Evolutionary conservation across 2,113 vertebrate species (phyloP).

Genomic region (Empidonax traillii): DNA sequence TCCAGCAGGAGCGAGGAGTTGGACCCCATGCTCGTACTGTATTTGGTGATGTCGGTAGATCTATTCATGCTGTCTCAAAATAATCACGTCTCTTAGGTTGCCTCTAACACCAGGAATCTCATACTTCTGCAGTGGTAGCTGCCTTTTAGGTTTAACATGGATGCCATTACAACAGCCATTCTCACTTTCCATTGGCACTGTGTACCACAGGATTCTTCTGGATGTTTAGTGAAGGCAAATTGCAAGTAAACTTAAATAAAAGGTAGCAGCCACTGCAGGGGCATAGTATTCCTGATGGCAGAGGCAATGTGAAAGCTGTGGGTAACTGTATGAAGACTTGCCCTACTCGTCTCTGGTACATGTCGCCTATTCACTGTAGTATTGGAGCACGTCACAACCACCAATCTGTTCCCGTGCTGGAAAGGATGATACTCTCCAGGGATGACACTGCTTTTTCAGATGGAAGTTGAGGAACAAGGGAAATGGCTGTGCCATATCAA

Average conservation of each 20-base stretch:
- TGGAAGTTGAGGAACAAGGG: background rate
- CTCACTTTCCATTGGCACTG: background rate
- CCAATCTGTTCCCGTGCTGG: background rate
- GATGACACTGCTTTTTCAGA: background rate
- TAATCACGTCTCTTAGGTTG: background rate
- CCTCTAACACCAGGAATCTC: background rate
- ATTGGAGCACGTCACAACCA: background rate
- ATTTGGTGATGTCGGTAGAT: background rate
- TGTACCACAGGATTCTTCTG: background rate
- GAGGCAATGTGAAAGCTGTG: background rate
- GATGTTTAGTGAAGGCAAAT: background rate
- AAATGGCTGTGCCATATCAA: background rate
- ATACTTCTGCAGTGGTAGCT: background rate
- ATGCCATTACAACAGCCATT: background rate
- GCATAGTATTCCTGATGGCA: background rate
- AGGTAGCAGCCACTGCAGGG: background rate
- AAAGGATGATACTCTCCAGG: background rate
- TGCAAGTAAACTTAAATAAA: background rate
- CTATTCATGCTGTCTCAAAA: background rate
- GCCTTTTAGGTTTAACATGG: background rate
- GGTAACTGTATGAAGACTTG: background rate
- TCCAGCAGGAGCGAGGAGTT: background rate
- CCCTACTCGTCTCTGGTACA: fast-evolving
- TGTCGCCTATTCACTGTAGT: background rate
- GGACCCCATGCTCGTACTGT: fast-evolving